These are phyloP conservation scores for Rhopalosiphum maidis DNA, from an alignment of 1,140 invertebrate genomes.

Conservation along the genomic window DNA sequence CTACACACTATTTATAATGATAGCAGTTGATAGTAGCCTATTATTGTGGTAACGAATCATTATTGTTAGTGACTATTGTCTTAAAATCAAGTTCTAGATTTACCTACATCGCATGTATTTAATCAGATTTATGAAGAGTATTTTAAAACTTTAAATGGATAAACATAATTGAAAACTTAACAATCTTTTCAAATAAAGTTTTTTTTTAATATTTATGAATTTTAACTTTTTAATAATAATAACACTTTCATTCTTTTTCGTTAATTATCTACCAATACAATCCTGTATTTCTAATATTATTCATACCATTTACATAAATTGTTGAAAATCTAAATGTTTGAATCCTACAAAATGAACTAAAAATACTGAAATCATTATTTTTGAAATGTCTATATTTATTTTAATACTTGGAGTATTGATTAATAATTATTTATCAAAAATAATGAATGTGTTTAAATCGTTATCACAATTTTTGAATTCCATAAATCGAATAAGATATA, in stretches of 20 bases:
- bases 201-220: neutral
- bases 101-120: neutral
- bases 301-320: too few relatives aligned
- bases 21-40: neutral
- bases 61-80: neutral
- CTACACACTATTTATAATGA: slow-evolving; percentile 12
- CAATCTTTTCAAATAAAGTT: neutral
- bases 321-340: too few relatives aligned
- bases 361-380: too few relatives aligned
- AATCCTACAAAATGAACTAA: too few relatives aligned
- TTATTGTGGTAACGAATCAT: neutral
- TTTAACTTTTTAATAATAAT: too few relatives aligned
- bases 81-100: neutral
- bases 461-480: neutral
- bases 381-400: too few relatives aligned
- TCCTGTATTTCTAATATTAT: too few relatives aligned
- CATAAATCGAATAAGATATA: neutral
- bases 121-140: neutral
- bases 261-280: neutral
- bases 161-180: neutral
- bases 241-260: too few relatives aligned
- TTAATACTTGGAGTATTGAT: too few relatives aligned
- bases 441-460: neutral
- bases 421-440: too few relatives aligned
- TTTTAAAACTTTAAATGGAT: neutral